Percentiles rank a stretch among this genome's conserved stretches.
These are phyloP conservation scores for Heliconius ismenius DNA, from an alignment of 2,888 invertebrate genomes.

Conservation along the genomic window DNA sequence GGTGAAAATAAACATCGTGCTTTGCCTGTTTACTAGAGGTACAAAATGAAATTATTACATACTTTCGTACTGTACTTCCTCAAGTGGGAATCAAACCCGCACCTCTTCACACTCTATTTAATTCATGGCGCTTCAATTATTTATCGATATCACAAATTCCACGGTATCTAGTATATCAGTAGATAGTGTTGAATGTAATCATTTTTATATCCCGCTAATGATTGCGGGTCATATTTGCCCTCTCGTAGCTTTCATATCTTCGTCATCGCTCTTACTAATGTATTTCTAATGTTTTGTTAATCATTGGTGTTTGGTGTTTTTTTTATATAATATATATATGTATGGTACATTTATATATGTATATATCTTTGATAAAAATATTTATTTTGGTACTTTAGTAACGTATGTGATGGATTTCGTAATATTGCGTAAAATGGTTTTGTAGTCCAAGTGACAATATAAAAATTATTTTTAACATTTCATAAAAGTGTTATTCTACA, in stretches of 20 bases:
- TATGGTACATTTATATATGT: background rate
- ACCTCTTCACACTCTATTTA: background rate
- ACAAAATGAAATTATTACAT: no score
- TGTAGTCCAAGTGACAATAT: no score
- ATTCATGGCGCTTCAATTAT: background rate
- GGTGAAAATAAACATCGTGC: no score
- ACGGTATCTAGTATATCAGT: background rate
- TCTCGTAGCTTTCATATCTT: constrained; percentile 27
- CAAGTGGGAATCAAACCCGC: background rate
- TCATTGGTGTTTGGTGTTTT: constrained; percentile 5
- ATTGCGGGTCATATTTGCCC: constrained; percentile 20
- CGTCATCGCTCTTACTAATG: constrained; percentile 35
- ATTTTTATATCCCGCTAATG: constrained; percentile 9
- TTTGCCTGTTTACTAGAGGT: no score
- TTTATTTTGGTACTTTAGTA: constrained; percentile 5
- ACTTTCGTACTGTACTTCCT: no score
- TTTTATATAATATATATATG: background rate
- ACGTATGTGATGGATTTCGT: background rate
- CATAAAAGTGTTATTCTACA: no score
- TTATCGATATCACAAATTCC: constrained; percentile 13
- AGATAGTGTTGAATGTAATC: constrained; percentile 15
- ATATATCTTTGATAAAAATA: background rate
- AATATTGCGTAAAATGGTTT: background rate
- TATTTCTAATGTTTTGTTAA: constrained; percentile 38
- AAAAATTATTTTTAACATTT: no score